Percentiles rank a stretch among this genome's conserved stretches.
Evolutionary conservation across 2,888 invertebrate species (phyloP).

Genomic region (Chymomyza fuscimana): DNA sequence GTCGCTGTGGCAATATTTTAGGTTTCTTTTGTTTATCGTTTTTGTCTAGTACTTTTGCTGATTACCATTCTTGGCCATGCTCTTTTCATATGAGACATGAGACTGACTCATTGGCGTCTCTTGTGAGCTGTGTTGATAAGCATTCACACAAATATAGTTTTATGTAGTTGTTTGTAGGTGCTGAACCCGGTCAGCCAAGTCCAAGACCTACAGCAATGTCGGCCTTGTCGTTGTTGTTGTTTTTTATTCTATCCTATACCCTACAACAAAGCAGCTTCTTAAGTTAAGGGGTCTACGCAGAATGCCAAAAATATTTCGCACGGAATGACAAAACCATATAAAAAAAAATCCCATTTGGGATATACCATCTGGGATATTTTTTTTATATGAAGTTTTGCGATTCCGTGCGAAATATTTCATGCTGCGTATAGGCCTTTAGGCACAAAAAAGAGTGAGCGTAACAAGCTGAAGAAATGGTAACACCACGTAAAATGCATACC

Average conservation of each 20-base stretch:
- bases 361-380: too few relatives aligned
- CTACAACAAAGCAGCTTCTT: background rate
- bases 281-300: too few relatives aligned
- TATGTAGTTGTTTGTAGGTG: slow-evolving; percentile 39
- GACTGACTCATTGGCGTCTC: slow-evolving; percentile 60
- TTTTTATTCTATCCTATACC: background rate
- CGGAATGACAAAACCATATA: too few relatives aligned
- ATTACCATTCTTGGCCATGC: slow-evolving; percentile 70
- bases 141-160: slow-evolving; percentile 21
- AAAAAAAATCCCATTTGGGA: too few relatives aligned
- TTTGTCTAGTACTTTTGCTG: slow-evolving; percentile 40
- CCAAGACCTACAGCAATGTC: slow-evolving; percentile 32
- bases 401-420: too few relatives aligned
- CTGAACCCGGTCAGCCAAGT: slow-evolving; percentile 24
- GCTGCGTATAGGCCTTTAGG: too few relatives aligned
- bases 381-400: too few relatives aligned
- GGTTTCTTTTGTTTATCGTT: slow-evolving; percentile 43
- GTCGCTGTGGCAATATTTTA: slow-evolving; percentile 54
- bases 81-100: background rate
- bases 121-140: slow-evolving; percentile 53
- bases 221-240: slow-evolving; percentile 42
- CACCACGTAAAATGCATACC: too few relatives aligned
- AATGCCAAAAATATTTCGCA: too few relatives aligned
- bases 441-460: too few relatives aligned
- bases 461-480: too few relatives aligned